Evolutionary conservation across 2,888 invertebrate genomes (phyloP), one percentile per base, ranked within the genome.

Genomic region (Opisthograptis luteolata): DNA sequence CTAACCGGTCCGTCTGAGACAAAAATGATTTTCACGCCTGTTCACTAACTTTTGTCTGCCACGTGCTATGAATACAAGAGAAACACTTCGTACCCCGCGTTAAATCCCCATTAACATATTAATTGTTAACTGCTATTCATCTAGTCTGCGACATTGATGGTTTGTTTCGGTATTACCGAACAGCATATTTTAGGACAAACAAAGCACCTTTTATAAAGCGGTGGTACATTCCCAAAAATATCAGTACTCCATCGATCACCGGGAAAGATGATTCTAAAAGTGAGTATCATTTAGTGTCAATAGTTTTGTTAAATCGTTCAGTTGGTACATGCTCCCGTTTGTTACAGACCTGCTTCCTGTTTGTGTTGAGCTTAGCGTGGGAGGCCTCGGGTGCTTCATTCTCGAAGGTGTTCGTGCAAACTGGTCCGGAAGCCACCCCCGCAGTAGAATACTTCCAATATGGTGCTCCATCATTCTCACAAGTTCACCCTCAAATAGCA

Each of bases 121-220:
- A 77, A 87, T 89, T 90, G 87, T 89, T 79, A 55, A 62, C 69
- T 69, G 60, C 84, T 84, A 80, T 88, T 87, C 84, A 84, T 70
- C 68, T 74, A 75, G 74, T 82, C 75, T 78, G 77, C 77, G 89
- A 87, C 90, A 89, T 89, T 89, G 89, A 79, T 82, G 79, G 79
- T 89, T 89, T 84, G 88, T 88, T 84, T 88, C 86, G 84, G 84
- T 87, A 78, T 88, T 85, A 82, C 84, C 75, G 84, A 82, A 86
- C 76, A 74, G 83, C 74, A 87, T 87, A 87, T 82, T 84, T 89
- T 79, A 77, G 60, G 62, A 70, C 73, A 76, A 82, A 84, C 81
- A 83, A 84, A 79, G 76, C 68, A 65, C 61, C 79, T 80, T 79
- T 84, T 89, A 89, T 82, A 90, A 61, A 88, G 81, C 73, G 61